Evolutionary conservation across 2,797 vertebrate species (phyloP).

Genomic region (Rhabdomys pumilio): DNA sequence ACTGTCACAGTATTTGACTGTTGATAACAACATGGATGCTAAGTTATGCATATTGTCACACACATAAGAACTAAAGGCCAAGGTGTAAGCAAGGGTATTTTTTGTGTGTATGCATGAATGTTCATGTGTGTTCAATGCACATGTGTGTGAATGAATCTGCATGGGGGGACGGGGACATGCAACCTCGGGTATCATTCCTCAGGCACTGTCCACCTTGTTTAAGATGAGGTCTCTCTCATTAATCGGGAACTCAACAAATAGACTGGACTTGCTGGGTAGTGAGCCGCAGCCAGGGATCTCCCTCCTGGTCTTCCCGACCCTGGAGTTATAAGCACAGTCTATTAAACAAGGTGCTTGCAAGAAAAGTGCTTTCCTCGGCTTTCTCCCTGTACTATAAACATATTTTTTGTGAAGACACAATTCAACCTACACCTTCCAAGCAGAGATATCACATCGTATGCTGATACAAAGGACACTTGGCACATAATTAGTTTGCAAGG

Average conservation of each 20-base stretch:
- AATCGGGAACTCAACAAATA: background rate
- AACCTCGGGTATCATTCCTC: background rate
- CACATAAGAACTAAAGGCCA: background rate
- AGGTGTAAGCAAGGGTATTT: background rate
- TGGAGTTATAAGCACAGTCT: background rate
- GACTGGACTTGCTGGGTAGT: background rate
- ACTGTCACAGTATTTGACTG: background rate
- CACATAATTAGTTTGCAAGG: background rate
- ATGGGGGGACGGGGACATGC: background rate
- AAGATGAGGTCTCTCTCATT: background rate
- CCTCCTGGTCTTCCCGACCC: background rate
- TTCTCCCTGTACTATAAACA: background rate
- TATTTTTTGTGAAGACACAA: background rate
- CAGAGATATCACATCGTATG: background rate
- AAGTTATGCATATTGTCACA: background rate
- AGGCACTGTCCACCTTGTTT: background rate
- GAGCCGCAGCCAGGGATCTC: background rate
- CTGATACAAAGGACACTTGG: background rate
- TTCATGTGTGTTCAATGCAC: background rate
- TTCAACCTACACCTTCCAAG: background rate
- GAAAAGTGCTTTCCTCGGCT: background rate
- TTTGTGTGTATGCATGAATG: background rate
- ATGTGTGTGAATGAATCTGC: background rate
- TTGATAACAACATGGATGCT: background rate
- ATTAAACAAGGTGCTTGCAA: background rate